These are phyloP conservation scores for Watsonalla cultraria DNA, from an alignment of 2,888 invertebrate genomes.

Conservation along the genomic window DNA sequence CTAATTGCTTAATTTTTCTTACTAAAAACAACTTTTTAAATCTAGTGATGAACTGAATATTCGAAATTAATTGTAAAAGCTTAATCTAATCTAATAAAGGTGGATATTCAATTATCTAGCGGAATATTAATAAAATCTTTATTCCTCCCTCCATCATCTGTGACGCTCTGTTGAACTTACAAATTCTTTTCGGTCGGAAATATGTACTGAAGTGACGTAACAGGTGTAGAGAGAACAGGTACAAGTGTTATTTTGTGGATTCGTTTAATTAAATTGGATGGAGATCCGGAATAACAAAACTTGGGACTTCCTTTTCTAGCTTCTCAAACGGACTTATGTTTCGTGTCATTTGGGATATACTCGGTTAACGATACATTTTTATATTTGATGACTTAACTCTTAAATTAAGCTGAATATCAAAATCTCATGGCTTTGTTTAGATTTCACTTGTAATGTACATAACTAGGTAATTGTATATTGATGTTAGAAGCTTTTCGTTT, in stretches of 20 bases:
- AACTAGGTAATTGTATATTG: too few relatives aligned
- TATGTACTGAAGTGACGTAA: constrained; percentile 26
- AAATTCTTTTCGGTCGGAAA: constrained; percentile 23
- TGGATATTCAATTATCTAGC: too few relatives aligned
- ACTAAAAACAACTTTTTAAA: too few relatives aligned
- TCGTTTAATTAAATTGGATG: constrained; percentile 18
- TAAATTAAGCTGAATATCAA: too few relatives aligned
- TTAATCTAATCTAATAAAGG: too few relatives aligned
- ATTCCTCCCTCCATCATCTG: too few relatives aligned
- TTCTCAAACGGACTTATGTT: neutral
- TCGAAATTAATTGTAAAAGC: too few relatives aligned
- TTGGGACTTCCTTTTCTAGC: neutral
- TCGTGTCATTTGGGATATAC: neutral
- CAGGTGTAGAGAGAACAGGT: constrained; percentile 13
- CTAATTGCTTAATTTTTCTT: too few relatives aligned
- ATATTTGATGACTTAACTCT: neutral
- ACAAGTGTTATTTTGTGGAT: constrained; percentile 12
- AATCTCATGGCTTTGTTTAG: too few relatives aligned
- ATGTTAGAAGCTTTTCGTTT: neutral
- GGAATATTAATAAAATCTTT: neutral
- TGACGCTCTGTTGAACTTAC: constrained; percentile 18
- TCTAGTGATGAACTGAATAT: too few relatives aligned
- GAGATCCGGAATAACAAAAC: neutral
- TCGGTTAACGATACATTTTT: neutral
- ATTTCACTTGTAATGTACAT: too few relatives aligned